Base-by-base conservation (phyloP, 2,888 invertebrate genomes). In the Acrobasis repandana region DNA sequence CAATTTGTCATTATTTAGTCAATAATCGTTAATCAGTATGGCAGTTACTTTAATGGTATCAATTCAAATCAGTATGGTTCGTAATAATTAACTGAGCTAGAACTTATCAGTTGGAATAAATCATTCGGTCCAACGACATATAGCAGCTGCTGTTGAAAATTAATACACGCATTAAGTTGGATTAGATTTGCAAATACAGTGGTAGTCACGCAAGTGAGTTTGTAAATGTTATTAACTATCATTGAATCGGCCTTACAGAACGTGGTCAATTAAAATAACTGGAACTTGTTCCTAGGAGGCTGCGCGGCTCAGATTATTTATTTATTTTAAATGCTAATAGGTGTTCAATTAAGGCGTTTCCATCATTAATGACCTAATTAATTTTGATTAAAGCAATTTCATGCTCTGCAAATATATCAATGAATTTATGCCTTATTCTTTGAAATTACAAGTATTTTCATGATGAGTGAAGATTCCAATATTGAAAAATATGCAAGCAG, bases 121-220 rank as follows among this genome's bases (percentile, higher is more conserved):
- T 85, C 80, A 84, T 77, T 82, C 74, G 73, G 77, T 73, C 66
- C 70, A 63, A 67, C 72, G 74, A 76, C 77, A 76, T 72, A 75
- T 71, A 72, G 71, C 75, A 74, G 79, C 75, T 79, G 81, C 76
- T 74, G 77, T 75, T 79, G 74, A 69, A 71, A 79, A 84, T 82
- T 77, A 81, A 85, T 82, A 76, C 76, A 75, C 71, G 74, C 65
- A 79, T 80, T 83, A 79, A 74, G 66, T 73, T 68, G 67, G 74
- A 85, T 86, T 86, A 83, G 82, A 82, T 86, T 88, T 87, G 86
- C 86, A 85, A 88, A 86, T 86, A 66, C 69, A 71, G 66, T 69
- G 69, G 77, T 70, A 72, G 79, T 78, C 75, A 79, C 77, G 80
- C 80, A 75, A 74, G 71, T 75, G 61, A 69, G 70, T 72, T 72